Percentiles rank a stretch among this genome's conserved stretches.
These are phyloP conservation scores for Alosa alosa DNA, from an alignment of 2,113 vertebrate genomes.

Conservation along the genomic window DNA sequence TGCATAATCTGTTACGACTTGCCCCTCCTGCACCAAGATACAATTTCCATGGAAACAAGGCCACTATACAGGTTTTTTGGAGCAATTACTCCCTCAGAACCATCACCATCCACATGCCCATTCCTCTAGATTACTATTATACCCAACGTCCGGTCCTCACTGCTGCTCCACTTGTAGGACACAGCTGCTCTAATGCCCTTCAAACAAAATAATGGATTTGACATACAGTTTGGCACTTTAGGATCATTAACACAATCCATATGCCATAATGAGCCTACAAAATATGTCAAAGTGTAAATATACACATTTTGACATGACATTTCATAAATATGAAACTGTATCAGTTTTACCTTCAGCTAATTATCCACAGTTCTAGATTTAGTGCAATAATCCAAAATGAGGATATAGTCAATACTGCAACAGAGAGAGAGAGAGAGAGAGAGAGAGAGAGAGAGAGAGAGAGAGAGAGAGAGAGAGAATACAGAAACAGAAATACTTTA, in stretches of 20 bases:
- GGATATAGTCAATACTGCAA: no score
- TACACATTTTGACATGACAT: no score
- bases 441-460: no score
- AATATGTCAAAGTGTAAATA: background rate
- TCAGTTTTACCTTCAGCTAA: no score
- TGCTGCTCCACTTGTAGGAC: background rate
- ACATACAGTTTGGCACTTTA: background rate
- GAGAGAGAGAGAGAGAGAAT: no score
- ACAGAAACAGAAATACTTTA: background rate
- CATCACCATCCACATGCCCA: background rate
- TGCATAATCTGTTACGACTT: background rate
- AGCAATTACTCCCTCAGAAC: background rate
- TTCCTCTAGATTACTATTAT: background rate
- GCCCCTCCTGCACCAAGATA: background rate
- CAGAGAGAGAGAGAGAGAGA: no score
- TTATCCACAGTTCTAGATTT: no score
- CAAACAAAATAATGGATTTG: background rate
- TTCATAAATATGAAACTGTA: no score
- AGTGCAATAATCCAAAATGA: no score
- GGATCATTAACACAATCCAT: no score
- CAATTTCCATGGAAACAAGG: constrained; percentile 21
- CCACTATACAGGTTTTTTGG: background rate
- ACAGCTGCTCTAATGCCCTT: background rate
- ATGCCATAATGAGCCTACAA: background rate
- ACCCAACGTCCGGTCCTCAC: background rate